A percentile compares a stretch with the other conserved stretches of the same genome.
phyloP scores from a whole-genome alignment of 2,888 invertebrate species.

The Tridacna gigas region DNA sequence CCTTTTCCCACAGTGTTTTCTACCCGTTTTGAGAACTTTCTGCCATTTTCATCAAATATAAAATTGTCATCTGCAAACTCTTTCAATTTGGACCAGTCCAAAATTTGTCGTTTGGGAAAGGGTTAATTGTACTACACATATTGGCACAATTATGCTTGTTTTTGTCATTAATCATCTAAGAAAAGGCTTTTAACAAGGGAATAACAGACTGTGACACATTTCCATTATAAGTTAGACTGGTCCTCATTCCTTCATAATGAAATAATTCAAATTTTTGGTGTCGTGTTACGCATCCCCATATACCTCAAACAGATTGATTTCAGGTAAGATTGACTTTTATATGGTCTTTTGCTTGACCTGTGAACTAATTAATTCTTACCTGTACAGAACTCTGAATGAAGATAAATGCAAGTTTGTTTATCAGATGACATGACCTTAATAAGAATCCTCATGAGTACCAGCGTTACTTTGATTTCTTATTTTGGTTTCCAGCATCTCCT shows the following conservation, averaged over 20 bases:
- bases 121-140: background rate
- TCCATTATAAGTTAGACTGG: slow-evolving; percentile 16
- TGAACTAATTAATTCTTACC: slow-evolving; percentile 26
- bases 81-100: background rate
- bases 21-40: background rate
- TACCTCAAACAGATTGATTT: slow-evolving; percentile 18
- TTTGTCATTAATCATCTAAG: slow-evolving; percentile 14
- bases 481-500: too few species aligned
- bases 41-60: background rate
- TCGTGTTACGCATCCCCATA: background rate
- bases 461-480: too few species aligned
- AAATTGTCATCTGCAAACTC: background rate
- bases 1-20: too few species aligned
- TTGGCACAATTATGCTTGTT: background rate
- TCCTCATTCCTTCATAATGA: slow-evolving; percentile 1
- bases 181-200: slow-evolving; percentile 16
- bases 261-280: slow-evolving; percentile 14
- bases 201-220: slow-evolving; percentile 20
- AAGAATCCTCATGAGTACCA: too few species aligned
- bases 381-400: too few species aligned
- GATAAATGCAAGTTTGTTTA: too few species aligned
- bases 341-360: slow-evolving; percentile 5
- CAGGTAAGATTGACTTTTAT: slow-evolving; percentile 17
- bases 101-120: background rate
- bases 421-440: too few species aligned